Base-by-base conservation (phyloP, 1,140 invertebrate genomes). In the Alviniconcha marisindica region DNA sequence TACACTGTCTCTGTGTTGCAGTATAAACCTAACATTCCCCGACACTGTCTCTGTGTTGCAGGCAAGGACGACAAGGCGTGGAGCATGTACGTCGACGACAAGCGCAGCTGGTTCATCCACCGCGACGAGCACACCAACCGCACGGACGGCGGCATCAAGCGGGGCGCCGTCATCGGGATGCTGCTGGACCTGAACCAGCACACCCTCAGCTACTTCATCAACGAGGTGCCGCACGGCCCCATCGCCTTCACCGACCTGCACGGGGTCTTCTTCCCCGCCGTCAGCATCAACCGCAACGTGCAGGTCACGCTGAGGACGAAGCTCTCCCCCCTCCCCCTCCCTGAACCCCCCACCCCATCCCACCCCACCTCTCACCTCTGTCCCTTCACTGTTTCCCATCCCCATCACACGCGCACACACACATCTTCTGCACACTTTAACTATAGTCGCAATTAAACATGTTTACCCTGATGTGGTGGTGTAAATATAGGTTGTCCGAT, bases 21-120 rank as follows among this genome's bases (percentile, higher is more conserved):
- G n/a, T n/a, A n/a, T n/a, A n/a, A n/a, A n/a, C n/a, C n/a, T n/a
- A n/a, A n/a, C n/a, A n/a, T n/a, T n/a, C n/a, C n/a, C 18, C 44
- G 18, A 48, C 56, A 38, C 56, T 76, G 15, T 76, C 51, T 76
- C 56, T 24, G 14, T 5, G 44, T 88, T 87, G 21, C 93, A 99
- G 97, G 98, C 33, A 99, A 99, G 94, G 98, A 99, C 94, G 97
- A 98, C 90, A 97, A 98, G 90, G 98, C 97, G 24, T 99, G 98
- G 97, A 97, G 97, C 89, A 99, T 99, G 98, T 99, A 99, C 94
- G 98, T 99, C 89, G 98, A 99, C 93, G 95, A 96, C 12, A 96
- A 97, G 90, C 95, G 98, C 42, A 98, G 97, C 66, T 96, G 95
- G 95, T 99, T 99, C 94, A 96, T 99, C 94, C 98, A 99, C 93